These are phyloP conservation scores for Rousettus madagascariensis DNA, from an alignment of 2,797 vertebrate genomes.

Conservation along the genomic window DNA sequence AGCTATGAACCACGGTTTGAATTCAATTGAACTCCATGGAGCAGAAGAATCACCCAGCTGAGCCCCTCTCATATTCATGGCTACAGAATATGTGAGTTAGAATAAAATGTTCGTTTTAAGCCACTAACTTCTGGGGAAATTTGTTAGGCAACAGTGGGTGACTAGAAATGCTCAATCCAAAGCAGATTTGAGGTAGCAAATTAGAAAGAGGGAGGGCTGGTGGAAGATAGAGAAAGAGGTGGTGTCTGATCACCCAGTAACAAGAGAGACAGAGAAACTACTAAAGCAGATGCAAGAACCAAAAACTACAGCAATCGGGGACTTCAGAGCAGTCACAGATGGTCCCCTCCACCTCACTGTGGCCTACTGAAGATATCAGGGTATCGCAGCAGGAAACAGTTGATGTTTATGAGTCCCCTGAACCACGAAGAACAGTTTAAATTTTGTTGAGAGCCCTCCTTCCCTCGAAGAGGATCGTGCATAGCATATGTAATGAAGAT, in stretches of 20 bases:
- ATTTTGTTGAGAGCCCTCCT: not conserved
- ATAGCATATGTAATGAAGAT: not conserved
- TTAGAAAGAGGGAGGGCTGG: not conserved
- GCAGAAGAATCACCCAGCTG: not conserved
- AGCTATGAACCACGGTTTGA: not conserved
- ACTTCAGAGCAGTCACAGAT: not conserved
- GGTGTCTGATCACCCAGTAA: not conserved
- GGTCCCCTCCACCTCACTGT: not conserved
- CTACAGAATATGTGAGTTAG: not conserved
- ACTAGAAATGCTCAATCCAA: not conserved
- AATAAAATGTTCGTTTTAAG: not conserved
- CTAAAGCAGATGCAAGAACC: not conserved
- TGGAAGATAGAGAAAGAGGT: not conserved
- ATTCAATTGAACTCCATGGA: not conserved
- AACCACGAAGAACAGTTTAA: not conserved
- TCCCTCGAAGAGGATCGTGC: not conserved
- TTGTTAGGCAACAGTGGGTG: not conserved
- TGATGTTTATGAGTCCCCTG: not conserved
- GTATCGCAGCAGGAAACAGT: not conserved
- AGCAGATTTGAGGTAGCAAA: not conserved
- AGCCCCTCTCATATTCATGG: not conserved
- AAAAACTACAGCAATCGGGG: not conserved
- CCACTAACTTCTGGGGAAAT: not conserved
- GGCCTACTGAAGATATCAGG: rapidly evolving
- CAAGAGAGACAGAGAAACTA: not conserved